Conservation (phyloP, 2,797 vertebrate genomes). For the Masticophis lateralis region DNA sequence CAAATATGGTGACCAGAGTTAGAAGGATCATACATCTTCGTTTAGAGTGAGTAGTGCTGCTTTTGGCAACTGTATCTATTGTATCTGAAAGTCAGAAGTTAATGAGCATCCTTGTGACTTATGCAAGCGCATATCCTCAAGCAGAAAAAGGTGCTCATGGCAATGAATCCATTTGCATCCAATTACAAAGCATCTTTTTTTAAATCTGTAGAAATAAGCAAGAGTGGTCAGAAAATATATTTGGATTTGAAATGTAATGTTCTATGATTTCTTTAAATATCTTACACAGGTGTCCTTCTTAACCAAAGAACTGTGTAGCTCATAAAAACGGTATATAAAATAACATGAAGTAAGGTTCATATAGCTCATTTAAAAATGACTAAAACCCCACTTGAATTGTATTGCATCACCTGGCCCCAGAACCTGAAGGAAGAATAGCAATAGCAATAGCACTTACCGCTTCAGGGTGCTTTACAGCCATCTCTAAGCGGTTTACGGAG, state of each 20-base stretch:
- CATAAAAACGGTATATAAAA: neutral
- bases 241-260: slow-evolving; percentile 20
- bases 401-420: neutral
- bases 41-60: neutral
- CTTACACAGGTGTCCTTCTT: neutral
- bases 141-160: neutral
- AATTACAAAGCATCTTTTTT: slow-evolving; percentile 30
- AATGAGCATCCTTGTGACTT: slow-evolving; percentile 7
- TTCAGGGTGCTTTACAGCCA: too few relatives aligned
- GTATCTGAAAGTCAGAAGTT: neutral
- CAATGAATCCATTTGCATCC: slow-evolving; percentile 10
- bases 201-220: neutral
- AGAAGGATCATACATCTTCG: neutral
- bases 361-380: neutral
- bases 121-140: neutral
- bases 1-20: neutral
- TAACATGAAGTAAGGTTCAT: neutral
- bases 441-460: too few relatives aligned
- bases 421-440: neutral
- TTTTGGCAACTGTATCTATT: neutral
- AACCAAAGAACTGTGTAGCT: neutral
- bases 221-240: slow-evolving; percentile 15
- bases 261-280: slow-evolving; percentile 28
- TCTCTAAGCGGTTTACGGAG: too few relatives aligned
- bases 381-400: neutral